These are phyloP conservation scores for Aethina tumida DNA, from an alignment of 1,140 invertebrate genomes.

Conservation along the genomic window DNA sequence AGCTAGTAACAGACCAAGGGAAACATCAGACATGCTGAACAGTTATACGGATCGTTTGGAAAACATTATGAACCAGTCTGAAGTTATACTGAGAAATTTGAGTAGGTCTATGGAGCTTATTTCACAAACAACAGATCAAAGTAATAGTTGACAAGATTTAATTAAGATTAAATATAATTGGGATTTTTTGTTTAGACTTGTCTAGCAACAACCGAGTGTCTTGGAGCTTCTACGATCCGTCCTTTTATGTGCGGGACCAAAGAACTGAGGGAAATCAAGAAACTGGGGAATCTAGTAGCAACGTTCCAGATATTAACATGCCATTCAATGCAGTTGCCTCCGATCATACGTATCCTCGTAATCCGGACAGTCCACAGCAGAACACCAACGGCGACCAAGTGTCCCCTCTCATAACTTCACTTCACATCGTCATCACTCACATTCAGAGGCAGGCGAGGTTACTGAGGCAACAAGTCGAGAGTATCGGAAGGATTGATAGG, in stretches of 20 bases:
- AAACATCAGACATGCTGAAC: constrained; percentile 29
- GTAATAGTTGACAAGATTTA: too few species aligned
- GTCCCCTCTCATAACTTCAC: constrained; percentile 29
- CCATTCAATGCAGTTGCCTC: constrained; percentile 21
- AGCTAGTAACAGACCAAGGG: constrained; percentile 20
- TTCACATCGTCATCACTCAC: constrained; percentile 30
- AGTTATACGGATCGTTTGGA: constrained; percentile 32
- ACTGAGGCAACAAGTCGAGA: constrained; percentile 28
- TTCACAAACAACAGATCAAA: constrained; percentile 10
- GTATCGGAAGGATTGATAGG: constrained; percentile 32
- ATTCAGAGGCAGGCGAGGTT: constrained; percentile 31
- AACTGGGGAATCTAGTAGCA: neutral
- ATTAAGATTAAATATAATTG: too few species aligned
- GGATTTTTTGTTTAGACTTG: too few species aligned
- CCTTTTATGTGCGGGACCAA: constrained; percentile 26
- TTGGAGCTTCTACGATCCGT: constrained; percentile 22
- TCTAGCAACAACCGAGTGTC: too few species aligned
- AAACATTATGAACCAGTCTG: constrained; percentile 32
- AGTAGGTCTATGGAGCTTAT: constrained; percentile 26
- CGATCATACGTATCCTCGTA: constrained; percentile 34
- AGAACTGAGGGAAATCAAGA: constrained; percentile 12
- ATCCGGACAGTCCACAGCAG: constrained; percentile 16
- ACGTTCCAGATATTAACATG: constrained; percentile 4
- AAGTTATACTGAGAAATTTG: constrained; percentile 31
- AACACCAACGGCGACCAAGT: constrained; percentile 17